Percentiles rank a stretch among this genome's conserved stretches.
Evolutionary conservation across 2,888 invertebrate genomes (phyloP).

Genomic region (Physocephala rufipes): DNA sequence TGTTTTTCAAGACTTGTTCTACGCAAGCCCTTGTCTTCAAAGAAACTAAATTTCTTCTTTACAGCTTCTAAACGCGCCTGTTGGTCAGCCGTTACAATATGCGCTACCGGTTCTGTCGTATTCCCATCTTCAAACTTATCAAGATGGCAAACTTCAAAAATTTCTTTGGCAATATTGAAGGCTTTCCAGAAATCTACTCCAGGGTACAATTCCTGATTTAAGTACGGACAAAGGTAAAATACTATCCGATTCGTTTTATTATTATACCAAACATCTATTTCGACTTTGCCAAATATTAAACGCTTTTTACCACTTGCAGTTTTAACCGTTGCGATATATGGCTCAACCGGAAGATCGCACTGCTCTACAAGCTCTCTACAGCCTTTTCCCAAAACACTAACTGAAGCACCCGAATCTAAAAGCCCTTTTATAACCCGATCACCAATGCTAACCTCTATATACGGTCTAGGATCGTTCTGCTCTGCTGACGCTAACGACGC

Average conservation of each 20-base stretch:
- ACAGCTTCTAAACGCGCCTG: not conserved
- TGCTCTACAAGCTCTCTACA: slow-evolving; percentile 8
- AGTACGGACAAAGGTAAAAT: slow-evolving; percentile 18
- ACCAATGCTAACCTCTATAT: not conserved
- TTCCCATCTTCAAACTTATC: not conserved
- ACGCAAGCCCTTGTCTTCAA: slow-evolving; percentile 17
- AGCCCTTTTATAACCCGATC: slow-evolving; percentile 1
- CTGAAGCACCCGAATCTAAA: slow-evolving; percentile 28
- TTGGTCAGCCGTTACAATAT: slow-evolving; percentile 5
- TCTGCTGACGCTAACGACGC: not conserved
- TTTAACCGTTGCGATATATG: not conserved
- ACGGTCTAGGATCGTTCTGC: not conserved
- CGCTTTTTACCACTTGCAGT: slow-evolving; percentile 17
- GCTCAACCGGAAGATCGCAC: not conserved
- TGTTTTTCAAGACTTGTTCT: slow-evolving; percentile 20
- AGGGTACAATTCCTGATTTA: slow-evolving; percentile 3
- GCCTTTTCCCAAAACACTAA: slow-evolving; percentile 14
- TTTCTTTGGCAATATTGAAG: slow-evolving; percentile 4
- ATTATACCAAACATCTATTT: not conserved
- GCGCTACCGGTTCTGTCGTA: not conserved
- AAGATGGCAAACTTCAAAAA: not conserved
- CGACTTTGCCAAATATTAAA: not conserved
- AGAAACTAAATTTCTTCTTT: slow-evolving; percentile 5
- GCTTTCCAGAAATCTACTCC: slow-evolving; percentile 30
- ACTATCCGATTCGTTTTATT: not conserved